These are phyloP conservation scores for Caenorhabditis sp. DNA, from an alignment of 2,888 invertebrate genomes.

Conservation along the genomic window DNA sequence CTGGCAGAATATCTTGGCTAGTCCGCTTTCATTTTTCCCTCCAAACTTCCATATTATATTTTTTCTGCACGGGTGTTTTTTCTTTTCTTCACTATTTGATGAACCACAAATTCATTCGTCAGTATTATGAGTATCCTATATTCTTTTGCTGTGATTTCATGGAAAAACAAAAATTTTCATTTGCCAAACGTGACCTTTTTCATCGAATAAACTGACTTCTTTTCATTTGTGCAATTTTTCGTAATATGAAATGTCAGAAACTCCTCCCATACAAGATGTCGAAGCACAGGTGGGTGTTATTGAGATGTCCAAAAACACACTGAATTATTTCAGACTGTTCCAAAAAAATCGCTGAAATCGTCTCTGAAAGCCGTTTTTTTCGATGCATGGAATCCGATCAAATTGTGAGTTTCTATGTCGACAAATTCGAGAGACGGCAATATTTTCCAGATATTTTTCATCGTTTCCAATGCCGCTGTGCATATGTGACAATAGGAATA, in stretches of 20 bases:
- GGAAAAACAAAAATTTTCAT: no score
- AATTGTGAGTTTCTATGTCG: constrained; percentile 20
- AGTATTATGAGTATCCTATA: no score
- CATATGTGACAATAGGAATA: constrained; percentile 29
- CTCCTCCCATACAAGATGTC: background rate
- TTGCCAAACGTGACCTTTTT: background rate
- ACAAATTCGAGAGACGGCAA: background rate
- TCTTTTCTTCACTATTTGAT: no score
- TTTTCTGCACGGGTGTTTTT: background rate
- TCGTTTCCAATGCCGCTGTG: constrained; percentile 32
- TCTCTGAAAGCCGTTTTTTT: background rate
- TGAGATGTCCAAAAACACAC: no score
- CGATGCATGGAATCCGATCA: constrained; percentile 13
- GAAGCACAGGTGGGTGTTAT: background rate
- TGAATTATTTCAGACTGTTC: background rate
- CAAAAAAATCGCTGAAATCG: constrained; percentile 5
- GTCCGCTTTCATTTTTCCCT: background rate
- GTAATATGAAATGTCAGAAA: background rate
- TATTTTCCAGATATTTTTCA: constrained; percentile 22
- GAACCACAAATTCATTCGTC: no score
- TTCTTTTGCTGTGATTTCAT: no score
- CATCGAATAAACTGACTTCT: background rate
- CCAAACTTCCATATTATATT: background rate
- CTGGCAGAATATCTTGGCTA: no score
- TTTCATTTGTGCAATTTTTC: background rate